Percentiles rank a stretch among this genome's conserved stretches.
Evolutionary conservation across 2,113 vertebrate species (phyloP).

Genomic region (Micromys minutus): DNA sequence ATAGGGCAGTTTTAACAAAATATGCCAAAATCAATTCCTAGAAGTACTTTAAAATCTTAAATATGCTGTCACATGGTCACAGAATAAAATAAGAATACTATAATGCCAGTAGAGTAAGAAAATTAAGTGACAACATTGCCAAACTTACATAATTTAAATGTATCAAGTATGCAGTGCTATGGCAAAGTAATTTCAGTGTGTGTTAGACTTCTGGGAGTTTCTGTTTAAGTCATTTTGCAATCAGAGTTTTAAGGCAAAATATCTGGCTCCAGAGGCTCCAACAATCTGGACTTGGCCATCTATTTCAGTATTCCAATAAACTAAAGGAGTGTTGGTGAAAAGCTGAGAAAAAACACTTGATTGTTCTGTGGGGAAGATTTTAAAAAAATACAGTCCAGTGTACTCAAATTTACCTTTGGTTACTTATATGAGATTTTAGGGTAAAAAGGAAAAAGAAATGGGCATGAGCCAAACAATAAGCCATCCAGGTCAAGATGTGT

Average conservation of each 20-base stretch:
- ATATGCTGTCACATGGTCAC: background rate
- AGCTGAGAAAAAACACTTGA: background rate
- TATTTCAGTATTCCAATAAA: background rate
- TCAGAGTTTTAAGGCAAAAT: background rate
- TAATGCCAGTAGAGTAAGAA: slow-evolving; percentile 21
- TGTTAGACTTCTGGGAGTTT: background rate
- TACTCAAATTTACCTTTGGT: background rate
- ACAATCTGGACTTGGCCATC: background rate
- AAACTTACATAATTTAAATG: slow-evolving; percentile 14
- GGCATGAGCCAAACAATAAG: background rate
- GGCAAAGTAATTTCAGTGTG: background rate
- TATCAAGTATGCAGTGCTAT: background rate
- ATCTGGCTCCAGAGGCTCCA: background rate
- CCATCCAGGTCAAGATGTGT: background rate
- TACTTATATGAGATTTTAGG: background rate
- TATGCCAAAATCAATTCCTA: background rate
- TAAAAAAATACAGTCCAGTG: background rate
- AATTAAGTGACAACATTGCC: background rate
- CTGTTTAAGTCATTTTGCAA: background rate
- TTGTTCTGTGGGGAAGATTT: background rate
- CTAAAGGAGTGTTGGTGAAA: background rate
- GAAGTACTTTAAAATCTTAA: background rate
- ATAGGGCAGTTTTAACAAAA: background rate
- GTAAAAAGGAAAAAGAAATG: background rate
- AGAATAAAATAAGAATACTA: background rate